A percentile compares a stretch with the other conserved stretches of the same genome.
Evolutionary conservation across 2,113 vertebrate species (phyloP).

Genomic region (Herpetotheres cachinnans): DNA sequence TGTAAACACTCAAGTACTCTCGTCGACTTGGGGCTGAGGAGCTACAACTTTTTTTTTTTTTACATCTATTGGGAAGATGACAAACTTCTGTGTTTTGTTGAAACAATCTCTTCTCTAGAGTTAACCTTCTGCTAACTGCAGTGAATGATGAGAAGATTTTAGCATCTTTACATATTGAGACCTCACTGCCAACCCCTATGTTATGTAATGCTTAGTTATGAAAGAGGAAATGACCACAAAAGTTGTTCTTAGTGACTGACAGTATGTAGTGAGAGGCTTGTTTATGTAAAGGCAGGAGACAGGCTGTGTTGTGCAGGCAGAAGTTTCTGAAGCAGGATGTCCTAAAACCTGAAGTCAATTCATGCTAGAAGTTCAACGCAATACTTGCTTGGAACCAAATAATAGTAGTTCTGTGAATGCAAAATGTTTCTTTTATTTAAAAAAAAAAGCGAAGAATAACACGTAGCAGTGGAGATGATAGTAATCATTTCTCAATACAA

Average conservation of each 20-base stretch:
- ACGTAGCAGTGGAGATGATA: not conserved
- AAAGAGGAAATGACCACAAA: not conserved
- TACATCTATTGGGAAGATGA: not conserved
- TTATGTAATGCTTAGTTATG: not conserved
- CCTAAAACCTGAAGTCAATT: not conserved
- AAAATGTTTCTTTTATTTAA: not conserved
- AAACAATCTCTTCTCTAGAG: not conserved
- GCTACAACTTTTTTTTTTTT: not conserved
- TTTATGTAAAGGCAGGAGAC: not conserved
- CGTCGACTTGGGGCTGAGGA: not conserved
- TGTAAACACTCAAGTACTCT: not conserved
- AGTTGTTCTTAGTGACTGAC: not conserved
- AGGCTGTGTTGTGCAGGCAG: not conserved
- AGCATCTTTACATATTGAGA: not conserved
- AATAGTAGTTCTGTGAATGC: not conserved
- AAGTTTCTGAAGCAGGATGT: not conserved
- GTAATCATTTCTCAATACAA: not conserved
- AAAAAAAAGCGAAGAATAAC: not conserved
- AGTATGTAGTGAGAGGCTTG: not conserved
- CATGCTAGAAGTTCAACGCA: not conserved
- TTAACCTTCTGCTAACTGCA: not conserved
- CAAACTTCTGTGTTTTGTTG: not conserved
- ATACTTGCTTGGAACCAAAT: not conserved
- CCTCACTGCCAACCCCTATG: fast-evolving
- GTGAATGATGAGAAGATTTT: not conserved